These are phyloP conservation scores for Protobothrops flavoviridis DNA, from an alignment of 2,113 vertebrate genomes.

Conservation along the genomic window DNA sequence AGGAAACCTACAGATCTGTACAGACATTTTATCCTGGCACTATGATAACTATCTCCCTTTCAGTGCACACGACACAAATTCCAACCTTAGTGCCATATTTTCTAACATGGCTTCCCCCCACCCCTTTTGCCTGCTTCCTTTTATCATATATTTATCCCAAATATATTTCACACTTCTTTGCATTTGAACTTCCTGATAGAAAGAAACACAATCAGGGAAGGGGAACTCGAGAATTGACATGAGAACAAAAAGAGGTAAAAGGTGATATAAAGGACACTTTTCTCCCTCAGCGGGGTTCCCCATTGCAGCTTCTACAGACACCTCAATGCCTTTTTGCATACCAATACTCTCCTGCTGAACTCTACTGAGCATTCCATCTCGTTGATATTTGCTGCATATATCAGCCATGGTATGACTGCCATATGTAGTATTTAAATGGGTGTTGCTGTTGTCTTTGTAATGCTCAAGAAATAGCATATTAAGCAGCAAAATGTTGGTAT, in stretches of 20 bases:
- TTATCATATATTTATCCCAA: not conserved
- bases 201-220: not conserved
- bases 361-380: not conserved
- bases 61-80: not conserved
- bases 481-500: constrained; percentile 47
- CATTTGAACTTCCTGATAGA: not conserved
- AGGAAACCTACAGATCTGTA: not conserved
- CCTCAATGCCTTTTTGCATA: not conserved
- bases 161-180: not conserved
- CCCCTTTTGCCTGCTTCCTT: not conserved
- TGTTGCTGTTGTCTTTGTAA: constrained; percentile 18
- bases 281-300: not conserved
- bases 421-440: not conserved
- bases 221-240: not conserved
- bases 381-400: not conserved
- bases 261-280: not conserved
- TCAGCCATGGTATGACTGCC: not conserved
- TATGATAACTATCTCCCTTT: not conserved
- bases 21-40: not conserved
- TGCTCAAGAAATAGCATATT: constrained; percentile 23
- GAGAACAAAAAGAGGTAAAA: not conserved
- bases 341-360: constrained; percentile 12
- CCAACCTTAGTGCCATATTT: not conserved
- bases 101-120: not conserved
- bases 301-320: not conserved